Base-by-base conservation (phyloP, 2,797 vertebrate genomes). In the Oophaga sylvatica region DNA sequence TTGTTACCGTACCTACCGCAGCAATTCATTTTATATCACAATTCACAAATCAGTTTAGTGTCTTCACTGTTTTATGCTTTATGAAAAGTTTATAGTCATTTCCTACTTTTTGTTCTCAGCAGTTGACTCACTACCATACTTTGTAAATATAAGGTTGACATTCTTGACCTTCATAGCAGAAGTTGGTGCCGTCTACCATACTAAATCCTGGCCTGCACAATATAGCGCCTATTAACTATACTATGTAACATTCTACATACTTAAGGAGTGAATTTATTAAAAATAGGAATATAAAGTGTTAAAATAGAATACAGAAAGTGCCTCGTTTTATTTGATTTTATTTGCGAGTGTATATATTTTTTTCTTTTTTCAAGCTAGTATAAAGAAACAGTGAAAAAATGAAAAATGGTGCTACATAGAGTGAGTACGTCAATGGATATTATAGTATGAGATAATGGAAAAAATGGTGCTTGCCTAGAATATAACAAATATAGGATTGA, bases 11-110 rank as follows among this genome's bases (percentile, higher is more conserved):
- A 73, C 83, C 76, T 81, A 41, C 67, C 56, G 71, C 73, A 70
- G 81, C 86, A 87, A 83, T 87, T 87, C 20, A 68, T 87, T 83
- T 87, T 83, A 83, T 78, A 83, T 83, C 81, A 81, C 85, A 80
- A 71, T 75, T 65, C 45, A 81, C 78, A 85, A 85, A 81, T 84
- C 82, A 84, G 68, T 82, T 87, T 87, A 87, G 86, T 82, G 70
- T 65, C 68, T 87, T 87, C 79, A 65, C 35, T 35, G 29, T n/a
- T 87, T 31, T 57, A 53, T 17, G 0, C 75, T 60, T 85, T 53
- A 53, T 9, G 83, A 85, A 35, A 85, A 53, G 60, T 84, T 84
- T 84, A 45, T 76, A 76, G 56, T 62, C 1, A 20, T 62, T 63
- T 53, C 41, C 73, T 65, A 48, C 59, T 65, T 67, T 63, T 65